phyloP scores from a whole-genome alignment of 2,797 vertebrate genomes.

The Myotis vivesi region DNA sequence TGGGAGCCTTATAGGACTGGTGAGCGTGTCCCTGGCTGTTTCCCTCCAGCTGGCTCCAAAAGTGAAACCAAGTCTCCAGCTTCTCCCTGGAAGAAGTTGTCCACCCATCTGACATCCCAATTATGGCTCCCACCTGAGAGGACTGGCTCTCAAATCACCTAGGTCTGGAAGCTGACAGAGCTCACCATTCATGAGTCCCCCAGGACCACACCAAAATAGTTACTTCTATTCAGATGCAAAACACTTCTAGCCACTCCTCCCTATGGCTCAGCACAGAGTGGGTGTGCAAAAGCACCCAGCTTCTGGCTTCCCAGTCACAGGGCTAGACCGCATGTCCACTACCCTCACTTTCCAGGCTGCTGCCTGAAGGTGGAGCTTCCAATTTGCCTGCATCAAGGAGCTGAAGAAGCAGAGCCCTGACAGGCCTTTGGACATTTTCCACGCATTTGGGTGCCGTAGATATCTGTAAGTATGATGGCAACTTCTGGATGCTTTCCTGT shows the following conservation, averaged over 20 bases:
- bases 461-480: not conserved
- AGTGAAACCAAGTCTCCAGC: not conserved
- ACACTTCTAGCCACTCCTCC: not conserved
- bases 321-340: rapidly evolving
- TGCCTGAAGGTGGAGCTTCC: not conserved
- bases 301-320: not conserved
- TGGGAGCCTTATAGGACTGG: not conserved
- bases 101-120: not conserved
- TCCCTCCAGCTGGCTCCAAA: not conserved
- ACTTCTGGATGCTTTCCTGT: not conserved
- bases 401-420: not conserved
- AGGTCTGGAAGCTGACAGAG: not conserved
- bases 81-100: not conserved
- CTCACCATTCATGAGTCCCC: not conserved
- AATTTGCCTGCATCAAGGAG: not conserved
- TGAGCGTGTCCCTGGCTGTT: too few relatives aligned
- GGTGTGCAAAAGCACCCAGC: not conserved
- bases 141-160: not conserved
- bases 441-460: not conserved
- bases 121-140: not conserved
- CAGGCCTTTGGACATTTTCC: not conserved
- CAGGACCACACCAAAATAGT: not conserved
- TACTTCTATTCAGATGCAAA: not conserved
- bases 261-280: not conserved
- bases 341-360: not conserved